Conservation (phyloP, 2,888 invertebrate genomes). For the Stramonita haemastoma region DNA sequence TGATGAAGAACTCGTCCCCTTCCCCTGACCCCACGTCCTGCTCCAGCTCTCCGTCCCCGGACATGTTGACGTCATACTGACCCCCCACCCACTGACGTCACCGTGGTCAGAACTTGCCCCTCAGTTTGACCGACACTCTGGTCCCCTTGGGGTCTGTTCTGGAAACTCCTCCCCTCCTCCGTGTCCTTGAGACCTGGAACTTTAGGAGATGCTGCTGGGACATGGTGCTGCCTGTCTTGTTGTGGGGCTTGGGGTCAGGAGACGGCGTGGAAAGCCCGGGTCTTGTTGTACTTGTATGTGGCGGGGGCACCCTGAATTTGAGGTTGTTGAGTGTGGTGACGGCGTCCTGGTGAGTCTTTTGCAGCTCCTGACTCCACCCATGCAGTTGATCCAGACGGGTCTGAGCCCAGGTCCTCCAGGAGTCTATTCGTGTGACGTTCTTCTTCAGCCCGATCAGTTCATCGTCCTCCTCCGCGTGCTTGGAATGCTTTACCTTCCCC, state of each 20-base stretch:
- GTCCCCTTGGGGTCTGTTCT: constrained; percentile 16
- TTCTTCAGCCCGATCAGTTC: background rate
- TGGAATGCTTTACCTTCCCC: background rate
- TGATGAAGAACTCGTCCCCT: constrained; percentile 17
- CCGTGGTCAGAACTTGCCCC: background rate
- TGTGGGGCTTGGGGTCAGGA: background rate
- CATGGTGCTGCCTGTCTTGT: background rate
- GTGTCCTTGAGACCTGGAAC: background rate
- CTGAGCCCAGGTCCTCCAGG: background rate
- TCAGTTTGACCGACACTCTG: background rate
- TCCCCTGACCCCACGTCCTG: constrained; percentile 15
- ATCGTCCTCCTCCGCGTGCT: background rate
- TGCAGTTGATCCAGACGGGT: background rate
- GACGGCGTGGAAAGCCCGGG: background rate
- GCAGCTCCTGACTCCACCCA: background rate
- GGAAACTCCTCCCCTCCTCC: background rate
- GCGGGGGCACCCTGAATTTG: background rate
- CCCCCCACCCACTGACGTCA: background rate
- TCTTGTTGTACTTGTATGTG: background rate
- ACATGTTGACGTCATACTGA: background rate
- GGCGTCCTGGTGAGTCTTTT: background rate
- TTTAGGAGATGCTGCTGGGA: background rate
- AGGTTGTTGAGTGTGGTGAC: background rate
- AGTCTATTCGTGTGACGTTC: background rate
- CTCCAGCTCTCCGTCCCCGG: constrained; percentile 14